A percentile compares a stretch with the other conserved stretches of the same genome.
Conservation (phyloP, 2,113 vertebrate genomes). For the Chloropsis cyanopogon region DNA sequence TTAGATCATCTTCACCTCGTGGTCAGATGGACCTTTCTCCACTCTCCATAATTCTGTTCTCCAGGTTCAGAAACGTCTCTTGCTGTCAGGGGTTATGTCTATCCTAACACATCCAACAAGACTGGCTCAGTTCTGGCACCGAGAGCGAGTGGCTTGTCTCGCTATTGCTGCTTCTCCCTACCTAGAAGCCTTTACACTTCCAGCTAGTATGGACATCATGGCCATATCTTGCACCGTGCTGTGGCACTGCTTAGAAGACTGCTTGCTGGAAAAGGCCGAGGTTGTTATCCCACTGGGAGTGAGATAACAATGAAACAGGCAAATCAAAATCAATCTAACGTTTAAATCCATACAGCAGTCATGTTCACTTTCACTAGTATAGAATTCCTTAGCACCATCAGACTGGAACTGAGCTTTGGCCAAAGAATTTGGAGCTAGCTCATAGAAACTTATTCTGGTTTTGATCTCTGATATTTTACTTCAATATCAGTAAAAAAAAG, state of each 20-base stretch:
- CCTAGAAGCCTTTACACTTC: background rate
- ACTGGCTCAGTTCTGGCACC: background rate
- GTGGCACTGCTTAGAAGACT: background rate
- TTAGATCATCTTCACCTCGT: fast-evolving
- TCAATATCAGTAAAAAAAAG: background rate
- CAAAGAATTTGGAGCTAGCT: background rate
- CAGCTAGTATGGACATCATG: fast-evolving
- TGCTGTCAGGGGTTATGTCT: background rate
- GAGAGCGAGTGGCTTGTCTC: background rate
- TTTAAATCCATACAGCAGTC: background rate
- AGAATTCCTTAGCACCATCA: background rate
- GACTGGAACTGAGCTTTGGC: background rate
- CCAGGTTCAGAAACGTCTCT: background rate
- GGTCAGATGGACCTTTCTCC: background rate
- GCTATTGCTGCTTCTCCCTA: too few relatives aligned
- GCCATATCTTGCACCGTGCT: background rate
- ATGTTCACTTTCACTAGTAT: background rate
- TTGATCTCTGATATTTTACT: background rate
- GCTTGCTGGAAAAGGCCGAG: background rate
- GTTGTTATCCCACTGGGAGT: background rate
- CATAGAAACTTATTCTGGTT: background rate
- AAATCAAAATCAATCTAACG: background rate
- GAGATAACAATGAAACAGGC: background rate
- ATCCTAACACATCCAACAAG: background rate
- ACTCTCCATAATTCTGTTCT: background rate